These are phyloP conservation scores for Cephus nigrinus DNA, from an alignment of 2,888 invertebrate genomes.

Conservation along the genomic window DNA sequence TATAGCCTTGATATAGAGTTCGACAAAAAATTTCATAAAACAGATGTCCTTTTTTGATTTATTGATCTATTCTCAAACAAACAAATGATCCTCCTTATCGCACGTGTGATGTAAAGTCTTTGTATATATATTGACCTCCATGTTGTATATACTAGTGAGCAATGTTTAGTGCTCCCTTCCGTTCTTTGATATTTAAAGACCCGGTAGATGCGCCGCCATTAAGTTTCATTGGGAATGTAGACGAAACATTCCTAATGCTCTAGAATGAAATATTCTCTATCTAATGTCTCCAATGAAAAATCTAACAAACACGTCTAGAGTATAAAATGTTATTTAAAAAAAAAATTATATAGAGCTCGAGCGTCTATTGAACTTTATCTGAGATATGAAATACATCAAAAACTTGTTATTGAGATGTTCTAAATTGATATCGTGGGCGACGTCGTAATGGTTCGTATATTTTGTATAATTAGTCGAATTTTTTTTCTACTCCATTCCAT, in stretches of 20 bases:
- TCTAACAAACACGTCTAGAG: not conserved
- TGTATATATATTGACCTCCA: not conserved
- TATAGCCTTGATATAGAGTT: not conserved
- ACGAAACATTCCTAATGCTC: not conserved
- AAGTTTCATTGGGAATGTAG: not conserved
- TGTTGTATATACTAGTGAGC: not conserved
- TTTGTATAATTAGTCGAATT: not conserved
- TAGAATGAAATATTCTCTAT: not conserved
- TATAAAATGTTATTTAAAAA: not conserved
- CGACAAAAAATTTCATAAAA: not conserved
- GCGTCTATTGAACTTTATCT: no score
- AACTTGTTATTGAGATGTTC: not conserved
- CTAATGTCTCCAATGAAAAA: not conserved
- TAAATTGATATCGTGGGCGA: not conserved
- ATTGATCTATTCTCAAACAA: not conserved
- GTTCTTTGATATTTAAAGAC: constrained; percentile 7
- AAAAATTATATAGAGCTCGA: not conserved
- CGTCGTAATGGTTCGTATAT: not conserved
- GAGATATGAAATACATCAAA: no score
- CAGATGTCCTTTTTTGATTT: not conserved
- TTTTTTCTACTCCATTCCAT: not conserved
- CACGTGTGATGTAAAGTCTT: not conserved
- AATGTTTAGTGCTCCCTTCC: constrained; percentile 9
- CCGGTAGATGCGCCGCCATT: not conserved
- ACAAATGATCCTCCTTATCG: not conserved